Evolutionary conservation across 2,113 vertebrate genomes (phyloP).

Genomic region (Scartelaos histophorus): DNA sequence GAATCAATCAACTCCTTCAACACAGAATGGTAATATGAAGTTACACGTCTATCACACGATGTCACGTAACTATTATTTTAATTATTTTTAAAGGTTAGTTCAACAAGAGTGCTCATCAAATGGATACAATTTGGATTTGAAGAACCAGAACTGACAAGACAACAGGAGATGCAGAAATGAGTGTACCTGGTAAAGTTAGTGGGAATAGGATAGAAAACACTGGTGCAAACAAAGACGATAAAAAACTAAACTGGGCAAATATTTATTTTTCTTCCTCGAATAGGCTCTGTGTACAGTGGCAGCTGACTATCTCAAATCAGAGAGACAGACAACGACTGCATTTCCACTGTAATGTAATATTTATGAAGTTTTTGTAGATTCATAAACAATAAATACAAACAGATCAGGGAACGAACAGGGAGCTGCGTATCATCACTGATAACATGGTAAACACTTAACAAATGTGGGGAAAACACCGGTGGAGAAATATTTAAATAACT

Average conservation of each 20-base stretch:
- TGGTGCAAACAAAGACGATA: conserved; percentile 33
- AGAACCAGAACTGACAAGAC: conserved; percentile 19
- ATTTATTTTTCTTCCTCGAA: conserved; percentile 18
- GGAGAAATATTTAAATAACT: too few species aligned
- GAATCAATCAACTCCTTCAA: conserved; percentile 18
- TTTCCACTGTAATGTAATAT: too few species aligned
- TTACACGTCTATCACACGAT: not conserved
- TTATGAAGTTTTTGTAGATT: too few species aligned
- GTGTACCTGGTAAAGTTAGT: conserved; percentile 44
- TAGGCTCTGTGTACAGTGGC: not conserved
- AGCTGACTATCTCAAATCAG: too few species aligned
- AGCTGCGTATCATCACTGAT: too few species aligned
- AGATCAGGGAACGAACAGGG: too few species aligned
- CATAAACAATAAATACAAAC: too few species aligned
- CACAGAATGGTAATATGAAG: conserved; percentile 6
- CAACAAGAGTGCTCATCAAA: conserved; percentile 12
- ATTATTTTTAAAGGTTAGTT: conserved; percentile 12
- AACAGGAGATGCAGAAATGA: conserved; percentile 26
- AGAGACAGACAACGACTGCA: too few species aligned
- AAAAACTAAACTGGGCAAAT: conserved; percentile 28
- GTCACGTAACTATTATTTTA: not conserved
- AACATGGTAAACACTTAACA: too few species aligned
- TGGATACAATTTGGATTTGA: conserved; percentile 2
- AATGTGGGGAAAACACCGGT: too few species aligned
- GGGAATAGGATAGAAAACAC: conserved; percentile 9